These are phyloP conservation scores for Embidobia sp. DNA, from an alignment of 2,888 invertebrate species.

Conservation along the genomic window DNA sequence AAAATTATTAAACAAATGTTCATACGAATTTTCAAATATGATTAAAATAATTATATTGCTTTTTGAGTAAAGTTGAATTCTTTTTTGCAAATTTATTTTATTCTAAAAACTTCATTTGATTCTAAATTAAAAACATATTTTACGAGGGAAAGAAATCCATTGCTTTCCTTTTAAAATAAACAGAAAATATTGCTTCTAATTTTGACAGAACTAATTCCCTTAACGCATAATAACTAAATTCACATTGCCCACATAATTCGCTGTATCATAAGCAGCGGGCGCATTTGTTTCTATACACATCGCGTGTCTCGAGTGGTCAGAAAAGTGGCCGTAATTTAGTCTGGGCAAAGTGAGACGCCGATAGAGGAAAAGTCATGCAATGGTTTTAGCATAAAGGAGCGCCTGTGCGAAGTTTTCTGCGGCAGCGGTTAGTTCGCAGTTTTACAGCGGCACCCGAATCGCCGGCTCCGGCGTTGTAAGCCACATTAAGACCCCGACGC, in stretches of 20 bases:
- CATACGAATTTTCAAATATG: too few species aligned
- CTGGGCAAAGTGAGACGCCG: slow-evolving; percentile 39
- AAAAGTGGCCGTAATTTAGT: slow-evolving; percentile 69
- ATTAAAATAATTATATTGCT: too few species aligned
- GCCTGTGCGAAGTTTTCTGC: slow-evolving; percentile 62
- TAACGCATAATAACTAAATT: background rate
- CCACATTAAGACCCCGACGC: slow-evolving; percentile 64
- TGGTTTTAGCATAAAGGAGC: slow-evolving; percentile 29
- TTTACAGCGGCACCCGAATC: slow-evolving; percentile 33
- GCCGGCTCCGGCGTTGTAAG: slow-evolving; percentile 49
- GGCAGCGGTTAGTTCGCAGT: slow-evolving; percentile 38
- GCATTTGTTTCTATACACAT: slow-evolving; percentile 20
- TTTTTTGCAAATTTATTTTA: too few species aligned
- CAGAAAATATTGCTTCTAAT: too few species aligned
- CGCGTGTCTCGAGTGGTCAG: slow-evolving; percentile 68
- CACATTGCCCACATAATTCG: background rate
- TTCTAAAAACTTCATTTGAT: too few species aligned
- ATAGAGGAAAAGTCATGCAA: slow-evolving; percentile 34
- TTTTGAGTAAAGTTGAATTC: too few species aligned
- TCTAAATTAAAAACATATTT: too few species aligned
- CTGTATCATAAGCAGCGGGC: slow-evolving; percentile 3
- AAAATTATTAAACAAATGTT: too few species aligned
- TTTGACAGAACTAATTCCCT: too few species aligned
- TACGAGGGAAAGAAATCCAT: too few species aligned
- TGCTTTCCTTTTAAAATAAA: too few species aligned